These are phyloP conservation scores for Gallinago undulata DNA, from an alignment of 2,113 vertebrate genomes.

Conservation along the genomic window DNA sequence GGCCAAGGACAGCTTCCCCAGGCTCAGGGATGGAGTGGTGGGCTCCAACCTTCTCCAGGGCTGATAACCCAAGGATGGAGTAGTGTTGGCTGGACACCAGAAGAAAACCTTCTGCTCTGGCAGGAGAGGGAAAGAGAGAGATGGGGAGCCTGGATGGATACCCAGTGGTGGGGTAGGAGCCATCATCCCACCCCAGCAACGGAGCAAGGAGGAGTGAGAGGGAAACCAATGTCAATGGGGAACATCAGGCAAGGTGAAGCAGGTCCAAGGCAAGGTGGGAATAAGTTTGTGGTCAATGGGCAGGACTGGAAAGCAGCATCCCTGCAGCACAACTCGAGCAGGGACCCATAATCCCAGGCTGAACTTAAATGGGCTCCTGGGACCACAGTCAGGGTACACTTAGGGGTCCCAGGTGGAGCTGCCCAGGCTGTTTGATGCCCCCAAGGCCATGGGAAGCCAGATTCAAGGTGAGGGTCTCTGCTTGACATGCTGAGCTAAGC, in stretches of 20 bases:
- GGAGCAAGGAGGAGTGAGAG: background rate
- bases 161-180: background rate
- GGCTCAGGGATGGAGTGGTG: background rate
- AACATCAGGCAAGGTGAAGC: background rate
- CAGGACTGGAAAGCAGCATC: background rate
- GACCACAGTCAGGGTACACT: accelerated
- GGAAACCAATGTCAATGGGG: accelerated
- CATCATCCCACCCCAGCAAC: background rate
- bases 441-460: background rate
- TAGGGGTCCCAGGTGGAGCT: too few species aligned
- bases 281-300: background rate
- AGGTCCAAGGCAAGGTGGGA: background rate
- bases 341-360: background rate
- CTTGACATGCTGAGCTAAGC: background rate
- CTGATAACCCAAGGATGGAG: background rate
- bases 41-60: background rate
- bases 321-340: background rate
- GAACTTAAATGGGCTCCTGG: background rate
- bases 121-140: background rate
- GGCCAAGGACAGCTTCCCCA: background rate
- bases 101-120: background rate
- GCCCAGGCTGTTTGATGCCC: background rate
- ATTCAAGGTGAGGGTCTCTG: too few species aligned
- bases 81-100: too few species aligned
- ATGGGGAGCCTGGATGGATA: background rate